These are phyloP conservation scores for Chrosomus eos DNA, from an alignment of 2,797 vertebrate species.

Conservation along the genomic window DNA sequence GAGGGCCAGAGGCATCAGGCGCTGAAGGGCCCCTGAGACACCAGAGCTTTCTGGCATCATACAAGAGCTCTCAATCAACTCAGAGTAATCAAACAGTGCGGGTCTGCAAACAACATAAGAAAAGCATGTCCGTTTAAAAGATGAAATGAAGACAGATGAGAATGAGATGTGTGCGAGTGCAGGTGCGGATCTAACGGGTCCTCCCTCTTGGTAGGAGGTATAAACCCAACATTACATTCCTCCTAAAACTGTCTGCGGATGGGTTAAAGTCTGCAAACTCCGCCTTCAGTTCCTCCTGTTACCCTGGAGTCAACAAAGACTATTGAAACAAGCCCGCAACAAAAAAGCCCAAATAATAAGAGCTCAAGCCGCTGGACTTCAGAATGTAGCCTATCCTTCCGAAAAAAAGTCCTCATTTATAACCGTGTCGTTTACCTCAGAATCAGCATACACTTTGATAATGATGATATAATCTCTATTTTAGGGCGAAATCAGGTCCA, in stretches of 20 bases:
- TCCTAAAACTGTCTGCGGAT: conserved; percentile 31
- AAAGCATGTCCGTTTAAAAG: not conserved
- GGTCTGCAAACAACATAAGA: not conserved
- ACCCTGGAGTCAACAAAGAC: conserved; percentile 56
- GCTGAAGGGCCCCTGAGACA: conserved; percentile 42
- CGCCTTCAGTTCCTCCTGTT: conserved; percentile 65
- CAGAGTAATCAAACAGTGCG: not conserved
- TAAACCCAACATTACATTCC: conserved; percentile 1
- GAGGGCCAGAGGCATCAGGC: conserved; percentile 60
- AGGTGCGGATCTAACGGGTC: conserved; percentile 21
- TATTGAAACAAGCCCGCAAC: not conserved
- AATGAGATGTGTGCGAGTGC: not conserved
- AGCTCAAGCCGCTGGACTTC: not conserved
- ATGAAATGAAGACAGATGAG: not conserved
- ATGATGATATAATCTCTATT: not conserved
- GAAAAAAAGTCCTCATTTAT: not conserved
- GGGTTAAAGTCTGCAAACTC: conserved; percentile 61
- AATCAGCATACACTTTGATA: not conserved
- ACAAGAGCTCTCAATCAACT: not conserved
- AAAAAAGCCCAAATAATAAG: not conserved
- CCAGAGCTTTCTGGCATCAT: conserved; percentile 56
- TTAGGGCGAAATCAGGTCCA: not conserved
- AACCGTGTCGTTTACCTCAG: not conserved
- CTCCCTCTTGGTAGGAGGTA: conserved; percentile 46
- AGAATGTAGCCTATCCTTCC: no score